Conservation (phyloP, 2,797 vertebrate genomes). For the Chrysocyon brachyurus region DNA sequence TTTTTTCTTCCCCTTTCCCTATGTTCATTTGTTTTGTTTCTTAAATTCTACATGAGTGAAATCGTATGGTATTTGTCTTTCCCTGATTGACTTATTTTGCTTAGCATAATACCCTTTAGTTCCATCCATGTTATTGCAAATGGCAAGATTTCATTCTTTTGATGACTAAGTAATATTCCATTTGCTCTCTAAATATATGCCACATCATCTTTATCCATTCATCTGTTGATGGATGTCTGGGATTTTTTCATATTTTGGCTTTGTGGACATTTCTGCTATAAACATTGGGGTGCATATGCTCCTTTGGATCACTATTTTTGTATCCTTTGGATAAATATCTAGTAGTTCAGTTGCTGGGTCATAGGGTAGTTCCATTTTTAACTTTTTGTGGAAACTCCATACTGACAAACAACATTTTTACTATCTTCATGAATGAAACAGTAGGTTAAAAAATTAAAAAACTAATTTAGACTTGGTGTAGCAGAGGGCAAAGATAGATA, state of each 20-base stretch:
- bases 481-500: neutral
- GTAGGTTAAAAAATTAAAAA: neutral
- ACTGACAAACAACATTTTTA: neutral
- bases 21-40: neutral
- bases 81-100: neutral
- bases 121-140: neutral
- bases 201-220: neutral
- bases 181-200: too few species aligned
- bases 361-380: neutral
- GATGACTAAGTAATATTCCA: neutral
- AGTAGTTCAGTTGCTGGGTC: neutral
- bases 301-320: neutral
- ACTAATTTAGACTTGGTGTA: neutral
- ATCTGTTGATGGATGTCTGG: neutral
- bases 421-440: conserved; percentile 36
- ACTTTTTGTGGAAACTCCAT: neutral
- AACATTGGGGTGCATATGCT: neutral
- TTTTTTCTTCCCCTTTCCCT: neutral
- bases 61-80: neutral
- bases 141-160: neutral
- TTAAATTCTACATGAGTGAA: neutral
- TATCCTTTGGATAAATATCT: neutral
- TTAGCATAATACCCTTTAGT: neutral
- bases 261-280: neutral
- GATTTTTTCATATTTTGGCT: neutral